phyloP scores from a whole-genome alignment of 2,113 vertebrate genomes.

The Oriolus oriolus region DNA sequence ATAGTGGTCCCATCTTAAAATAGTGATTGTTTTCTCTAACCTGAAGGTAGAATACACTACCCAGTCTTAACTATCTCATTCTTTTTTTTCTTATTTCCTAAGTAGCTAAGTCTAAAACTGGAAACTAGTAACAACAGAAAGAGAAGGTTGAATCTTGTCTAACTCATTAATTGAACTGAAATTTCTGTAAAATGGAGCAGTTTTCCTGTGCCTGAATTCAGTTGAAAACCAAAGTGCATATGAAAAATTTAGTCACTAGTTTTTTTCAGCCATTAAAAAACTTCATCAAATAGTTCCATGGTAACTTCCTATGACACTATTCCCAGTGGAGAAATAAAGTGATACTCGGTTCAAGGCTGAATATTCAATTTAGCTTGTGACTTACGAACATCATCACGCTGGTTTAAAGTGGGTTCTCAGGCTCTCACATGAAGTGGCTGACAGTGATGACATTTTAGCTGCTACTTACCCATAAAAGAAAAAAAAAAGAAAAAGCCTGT shows the following conservation, averaged over 20 bases:
- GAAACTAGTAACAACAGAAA: background rate
- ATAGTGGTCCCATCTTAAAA: background rate
- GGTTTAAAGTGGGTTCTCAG: background rate
- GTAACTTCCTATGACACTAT: background rate
- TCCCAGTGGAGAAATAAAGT: background rate
- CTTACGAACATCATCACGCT: background rate
- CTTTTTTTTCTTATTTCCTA: background rate
- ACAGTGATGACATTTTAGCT: background rate
- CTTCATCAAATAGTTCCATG: background rate
- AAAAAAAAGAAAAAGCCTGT: fast-evolving
- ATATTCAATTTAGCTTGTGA: background rate
- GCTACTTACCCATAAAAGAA: background rate
- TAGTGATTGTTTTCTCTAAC: background rate
- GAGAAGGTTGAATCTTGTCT: background rate
- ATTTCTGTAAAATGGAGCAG: background rate
- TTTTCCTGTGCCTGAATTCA: background rate
- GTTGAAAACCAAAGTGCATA: background rate
- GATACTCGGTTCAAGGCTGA: background rate
- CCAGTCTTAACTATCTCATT: background rate
- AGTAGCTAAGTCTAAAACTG: background rate
- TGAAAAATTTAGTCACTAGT: background rate
- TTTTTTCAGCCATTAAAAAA: background rate
- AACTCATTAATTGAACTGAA: background rate
- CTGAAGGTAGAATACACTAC: background rate
- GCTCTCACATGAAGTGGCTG: background rate